Evolutionary conservation across 2,113 vertebrate genomes (phyloP), one percentile per base, ranked within the genome.

Genomic region (Paralichthys olivaceus): DNA sequence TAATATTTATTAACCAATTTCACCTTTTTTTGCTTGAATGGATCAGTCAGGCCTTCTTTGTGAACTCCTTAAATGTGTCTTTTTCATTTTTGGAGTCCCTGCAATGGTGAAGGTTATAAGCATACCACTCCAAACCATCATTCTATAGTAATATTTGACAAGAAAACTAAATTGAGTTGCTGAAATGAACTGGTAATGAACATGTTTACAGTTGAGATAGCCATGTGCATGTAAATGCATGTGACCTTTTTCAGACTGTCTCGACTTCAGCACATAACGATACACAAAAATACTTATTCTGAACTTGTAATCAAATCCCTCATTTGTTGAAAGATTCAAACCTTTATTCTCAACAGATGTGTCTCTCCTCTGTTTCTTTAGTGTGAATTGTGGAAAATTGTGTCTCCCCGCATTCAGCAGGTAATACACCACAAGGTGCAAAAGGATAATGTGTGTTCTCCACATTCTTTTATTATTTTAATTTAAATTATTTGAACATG

Each of bases 311-410:
- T 65, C 6, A 54, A 37, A 72, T 5, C 3, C 15, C 7, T 56
- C 8, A 37, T 55, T 65, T 66, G 19, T 62, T 26, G 45, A 34
- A 40, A 32, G 7, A 32, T 49, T 23, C 29, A 1, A 45, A 22
- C 22, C 23, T 23, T 34, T 9, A n/a, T 55, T 64, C 45, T 79
- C 15, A 81, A 72, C 61, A 54, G 2, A 58, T 63, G 7, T 85
- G 23, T 81, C 61, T 88, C 81, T 81, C 23, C 37, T 86, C 66
- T 89, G 73, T 84, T 82, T 86, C 17, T 89, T 64, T 90, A 90
- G 91, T 69, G 67, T 91, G 69, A 91, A 92, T 82, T 91, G 77
- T 89, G 89, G 90, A 59, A 90, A 89, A 81, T 81, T 91, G 68
- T 84, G 81, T 89, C 81, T 80, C 63, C 84, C 85, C 75, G 57